A percentile compares a stretch with the other conserved stretches of the same genome.
These are phyloP conservation scores for Seriola dumerili DNA, from an alignment of 2,113 vertebrate genomes.

Conservation along the genomic window DNA sequence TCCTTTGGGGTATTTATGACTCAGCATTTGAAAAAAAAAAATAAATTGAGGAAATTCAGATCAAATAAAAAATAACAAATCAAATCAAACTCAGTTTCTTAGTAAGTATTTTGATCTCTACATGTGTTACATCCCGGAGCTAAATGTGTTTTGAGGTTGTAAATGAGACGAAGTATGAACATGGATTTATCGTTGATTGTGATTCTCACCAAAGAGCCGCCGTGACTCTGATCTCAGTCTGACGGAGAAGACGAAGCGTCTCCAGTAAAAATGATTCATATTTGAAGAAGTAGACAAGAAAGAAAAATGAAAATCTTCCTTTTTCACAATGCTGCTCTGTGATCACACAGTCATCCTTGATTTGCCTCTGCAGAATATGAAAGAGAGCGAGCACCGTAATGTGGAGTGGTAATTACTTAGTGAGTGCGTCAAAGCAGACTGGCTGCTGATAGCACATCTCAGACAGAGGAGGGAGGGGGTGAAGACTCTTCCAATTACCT, in stretches of 20 bases:
- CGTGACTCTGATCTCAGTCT: constrained; percentile 19
- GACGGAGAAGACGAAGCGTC: not conserved
- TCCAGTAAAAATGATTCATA: not conserved
- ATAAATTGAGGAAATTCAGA: too few relatives aligned
- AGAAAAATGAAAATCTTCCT: not conserved
- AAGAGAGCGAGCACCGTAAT: constrained; percentile 22
- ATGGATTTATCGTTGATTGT: not conserved
- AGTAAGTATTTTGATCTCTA: not conserved
- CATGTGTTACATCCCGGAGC: not conserved
- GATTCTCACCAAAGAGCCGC: not conserved
- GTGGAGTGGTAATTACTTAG: constrained; percentile 53
- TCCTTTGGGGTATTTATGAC: too few relatives aligned
- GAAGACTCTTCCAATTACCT: constrained; percentile 41
- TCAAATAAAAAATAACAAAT: too few relatives aligned
- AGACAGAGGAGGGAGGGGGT: not conserved
- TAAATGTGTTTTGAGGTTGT: not conserved
- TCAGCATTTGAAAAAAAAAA: too few relatives aligned
- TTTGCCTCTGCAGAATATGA: constrained; percentile 50
- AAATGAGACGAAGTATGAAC: too few relatives aligned
- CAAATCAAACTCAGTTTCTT: not conserved
- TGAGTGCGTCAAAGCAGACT: constrained; percentile 56
- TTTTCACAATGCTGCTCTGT: constrained; percentile 6
- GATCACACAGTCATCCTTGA: constrained; percentile 41
- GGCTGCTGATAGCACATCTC: constrained; percentile 43
- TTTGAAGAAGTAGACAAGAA: not conserved